Evolutionary conservation across 2,113 vertebrate genomes (phyloP).

Genomic region (Odocoileus hemionus): DNA sequence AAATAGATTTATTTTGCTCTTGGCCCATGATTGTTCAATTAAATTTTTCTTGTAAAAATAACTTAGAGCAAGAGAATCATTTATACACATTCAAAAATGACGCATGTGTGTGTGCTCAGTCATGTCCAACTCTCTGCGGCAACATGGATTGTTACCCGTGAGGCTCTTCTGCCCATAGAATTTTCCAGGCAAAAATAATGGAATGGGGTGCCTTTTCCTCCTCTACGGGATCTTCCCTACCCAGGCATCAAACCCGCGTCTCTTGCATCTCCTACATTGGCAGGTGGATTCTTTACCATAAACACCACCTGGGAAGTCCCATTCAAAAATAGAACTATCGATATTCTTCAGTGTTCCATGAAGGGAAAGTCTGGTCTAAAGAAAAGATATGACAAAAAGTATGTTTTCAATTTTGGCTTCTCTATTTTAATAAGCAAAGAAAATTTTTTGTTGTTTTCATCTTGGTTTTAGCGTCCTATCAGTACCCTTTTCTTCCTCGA

Average conservation of each 20-base stretch:
- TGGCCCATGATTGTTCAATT: background rate
- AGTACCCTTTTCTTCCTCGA: background rate
- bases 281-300: background rate
- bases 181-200: background rate
- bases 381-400: background rate
- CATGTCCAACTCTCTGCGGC: background rate
- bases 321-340: background rate
- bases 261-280: background rate
- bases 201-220: background rate
- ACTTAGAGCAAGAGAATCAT: background rate
- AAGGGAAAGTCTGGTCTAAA: background rate
- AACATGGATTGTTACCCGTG: background rate
- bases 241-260: rapidly evolving
- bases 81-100: background rate
- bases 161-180: background rate
- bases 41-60: background rate
- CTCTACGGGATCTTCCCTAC: background rate
- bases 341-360: background rate
- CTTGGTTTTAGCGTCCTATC: background rate
- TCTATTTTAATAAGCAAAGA: background rate
- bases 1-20: background rate
- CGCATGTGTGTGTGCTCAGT: background rate
- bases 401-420: background rate
- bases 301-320: background rate
- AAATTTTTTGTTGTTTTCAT: background rate